Percentiles rank a stretch among this genome's conserved stretches.
Evolutionary conservation across 2,888 invertebrate genomes (phyloP).

Genomic region (Microctonus hyperodae): DNA sequence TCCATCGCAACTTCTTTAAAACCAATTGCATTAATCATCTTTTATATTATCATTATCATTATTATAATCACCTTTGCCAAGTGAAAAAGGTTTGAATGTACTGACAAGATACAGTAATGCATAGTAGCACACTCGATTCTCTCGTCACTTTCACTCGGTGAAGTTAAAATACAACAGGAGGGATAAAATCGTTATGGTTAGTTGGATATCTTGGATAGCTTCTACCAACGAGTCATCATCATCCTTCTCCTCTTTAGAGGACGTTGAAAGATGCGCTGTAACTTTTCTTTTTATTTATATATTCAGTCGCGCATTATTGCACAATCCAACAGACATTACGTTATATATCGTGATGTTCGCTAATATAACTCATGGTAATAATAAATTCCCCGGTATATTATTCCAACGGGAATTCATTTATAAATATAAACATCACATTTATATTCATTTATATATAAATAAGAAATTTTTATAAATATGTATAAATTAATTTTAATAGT

Average conservation of each 20-base stretch:
- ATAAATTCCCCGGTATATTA: conserved; percentile 22
- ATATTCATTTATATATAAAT: background rate
- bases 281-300: conserved; percentile 4
- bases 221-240: conserved; percentile 13
- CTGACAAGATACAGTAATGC: conserved; percentile 15
- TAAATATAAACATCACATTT: background rate
- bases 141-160: conserved; percentile 31
- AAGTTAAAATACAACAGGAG: background rate
- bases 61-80: conserved; percentile 19
- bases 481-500: background rate
- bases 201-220: conserved; percentile 5
- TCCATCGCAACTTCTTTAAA: conserved; percentile 7
- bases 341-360: conserved; percentile 33
- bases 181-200: conserved; percentile 9
- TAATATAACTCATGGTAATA: conserved; percentile 17
- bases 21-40: conserved; percentile 30
- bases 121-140: conserved; percentile 11
- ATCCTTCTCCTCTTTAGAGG: conserved; percentile 23
- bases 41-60: conserved; percentile 20
- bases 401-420: conserved; percentile 7
- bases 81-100: conserved; percentile 21
- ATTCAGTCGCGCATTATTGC: conserved; percentile 34
- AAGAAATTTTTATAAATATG: background rate
- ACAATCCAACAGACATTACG: conserved; percentile 48
- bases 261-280: conserved; percentile 26